Base-by-base conservation (phyloP, 2,888 invertebrate species). In the Ctenicera cuprea region DNA sequence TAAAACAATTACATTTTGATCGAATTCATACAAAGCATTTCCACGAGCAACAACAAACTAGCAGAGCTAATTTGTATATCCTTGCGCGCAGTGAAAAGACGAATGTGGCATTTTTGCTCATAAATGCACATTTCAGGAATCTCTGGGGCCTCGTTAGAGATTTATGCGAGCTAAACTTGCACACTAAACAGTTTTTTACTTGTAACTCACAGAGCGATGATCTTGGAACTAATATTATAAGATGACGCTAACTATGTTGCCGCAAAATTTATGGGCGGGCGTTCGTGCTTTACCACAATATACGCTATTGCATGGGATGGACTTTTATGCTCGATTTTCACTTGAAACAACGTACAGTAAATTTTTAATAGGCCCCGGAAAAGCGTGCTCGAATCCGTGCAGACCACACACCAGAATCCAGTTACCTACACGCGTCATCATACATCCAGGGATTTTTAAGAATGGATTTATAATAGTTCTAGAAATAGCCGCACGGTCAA, bases 191-290 rank as follows among this genome's bases (percentile, higher is more conserved):
- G 73, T 69, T 73, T 73, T 73, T 73, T 73, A 63, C 45, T 57
- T 45, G 67, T 73, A 73, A 68, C 48, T 73, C 62, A 43, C 59
- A 57, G n/a, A n/a, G 73, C 73, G 68, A 73, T 73, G 73, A 73
- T 73, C 73, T 73, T 69, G 68, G 73, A 73, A 73, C 67, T 73
- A 73, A 68, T 73, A 73, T 73, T 73, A 64, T 73, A 68, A 73
- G 68, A 68, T 68, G 73, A 73, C 73, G 68, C 63, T 73, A 73
- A 73, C 73, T 73, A 73, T 73, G 67, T 68, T 68, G 68, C 68
- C 26, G 63, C 52, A 63, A 37, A 72, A 72, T 72, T 72, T 72
- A 72, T 64, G 62, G 48, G 48, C 18, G 62, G 48, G 48, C 18
- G 67, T 67, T 67, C 72, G 67, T 72, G 72, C 72, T 66, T 52